Conservation (phyloP, 2,797 vertebrate species). For the Sebastes diaconus region DNA sequence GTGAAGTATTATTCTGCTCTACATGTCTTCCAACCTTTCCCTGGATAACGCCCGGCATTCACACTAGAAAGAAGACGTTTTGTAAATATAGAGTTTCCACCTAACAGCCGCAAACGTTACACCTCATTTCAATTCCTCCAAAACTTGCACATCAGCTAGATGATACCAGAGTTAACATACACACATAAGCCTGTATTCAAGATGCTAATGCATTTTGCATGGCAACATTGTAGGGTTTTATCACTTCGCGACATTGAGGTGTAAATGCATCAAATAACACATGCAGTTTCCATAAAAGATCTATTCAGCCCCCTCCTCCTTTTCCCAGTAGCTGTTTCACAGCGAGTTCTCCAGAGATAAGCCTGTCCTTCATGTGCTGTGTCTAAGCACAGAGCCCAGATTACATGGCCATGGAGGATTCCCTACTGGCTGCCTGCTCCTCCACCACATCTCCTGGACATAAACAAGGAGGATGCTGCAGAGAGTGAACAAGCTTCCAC, state of each 20-base stretch:
- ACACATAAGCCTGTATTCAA: background rate
- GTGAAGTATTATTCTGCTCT: background rate
- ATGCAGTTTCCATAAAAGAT: constrained; percentile 43
- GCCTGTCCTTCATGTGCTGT: constrained; percentile 68
- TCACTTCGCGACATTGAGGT: constrained; percentile 32
- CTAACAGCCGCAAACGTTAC: background rate
- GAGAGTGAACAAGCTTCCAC: constrained; percentile 46
- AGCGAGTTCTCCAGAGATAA: constrained; percentile 68
- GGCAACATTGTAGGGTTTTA: constrained; percentile 33
- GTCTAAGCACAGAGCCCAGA: constrained; percentile 66
- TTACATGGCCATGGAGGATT: constrained; percentile 69
- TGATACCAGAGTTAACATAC: constrained; percentile 21
- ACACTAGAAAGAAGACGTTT: background rate
- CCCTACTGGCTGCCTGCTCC: constrained; percentile 53
- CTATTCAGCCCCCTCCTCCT: constrained; percentile 24
- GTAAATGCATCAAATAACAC: constrained; percentile 39
- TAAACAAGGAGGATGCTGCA: constrained; percentile 60
- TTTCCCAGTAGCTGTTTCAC: constrained; percentile 36
- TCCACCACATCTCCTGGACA: constrained; percentile 63
- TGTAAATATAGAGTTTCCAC: background rate
- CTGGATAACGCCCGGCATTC: background rate
- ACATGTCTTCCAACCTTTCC: background rate
- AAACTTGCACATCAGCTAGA: constrained; percentile 24
- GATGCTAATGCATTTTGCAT: constrained; percentile 43
- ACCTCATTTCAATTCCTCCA: constrained; percentile 8